Percentiles rank a stretch among this genome's conserved stretches.
Evolutionary conservation across 2,888 invertebrate species (phyloP).

Genomic region (Mythimna ferrago): DNA sequence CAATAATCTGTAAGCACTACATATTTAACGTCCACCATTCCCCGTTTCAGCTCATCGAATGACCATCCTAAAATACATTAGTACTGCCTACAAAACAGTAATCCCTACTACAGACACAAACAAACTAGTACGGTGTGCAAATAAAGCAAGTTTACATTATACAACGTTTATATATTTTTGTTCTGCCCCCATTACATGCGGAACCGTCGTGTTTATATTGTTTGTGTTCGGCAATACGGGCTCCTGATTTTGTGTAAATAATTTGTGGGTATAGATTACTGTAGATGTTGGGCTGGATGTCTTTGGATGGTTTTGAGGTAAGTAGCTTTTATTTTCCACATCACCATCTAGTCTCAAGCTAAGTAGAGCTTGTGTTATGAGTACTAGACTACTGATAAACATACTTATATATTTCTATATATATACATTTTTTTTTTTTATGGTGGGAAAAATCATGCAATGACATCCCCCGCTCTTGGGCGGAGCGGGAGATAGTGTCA

Average conservation of each 20-base stretch:
- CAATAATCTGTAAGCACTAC: neutral
- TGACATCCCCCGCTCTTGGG: too few relatives aligned
- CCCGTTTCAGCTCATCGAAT: neutral
- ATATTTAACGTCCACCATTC: neutral
- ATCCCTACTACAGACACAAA: conserved; percentile 39
- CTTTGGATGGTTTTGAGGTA: neutral
- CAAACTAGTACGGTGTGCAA: conserved; percentile 60
- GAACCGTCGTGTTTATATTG: conserved; percentile 59
- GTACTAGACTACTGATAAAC: too few relatives aligned
- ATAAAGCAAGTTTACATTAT: conserved; percentile 61
- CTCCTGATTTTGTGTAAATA: conserved; percentile 46
- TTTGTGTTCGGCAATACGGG: conserved; percentile 59
- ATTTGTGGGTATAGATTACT: neutral
- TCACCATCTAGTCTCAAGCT: too few relatives aligned
- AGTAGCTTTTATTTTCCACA: too few relatives aligned
- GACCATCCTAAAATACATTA: conserved; percentile 42
- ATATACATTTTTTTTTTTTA: too few relatives aligned
- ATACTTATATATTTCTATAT: too few relatives aligned
- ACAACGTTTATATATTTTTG: conserved; percentile 67
- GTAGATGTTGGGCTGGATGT: conserved; percentile 3
- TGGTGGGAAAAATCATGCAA: too few relatives aligned
- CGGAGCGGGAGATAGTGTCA: too few relatives aligned
- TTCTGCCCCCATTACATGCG: conserved; percentile 68
- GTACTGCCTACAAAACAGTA: conserved; percentile 52
- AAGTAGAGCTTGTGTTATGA: too few relatives aligned